phyloP scores from a whole-genome alignment of 2,113 vertebrate species.

The Numenius arquata region DNA sequence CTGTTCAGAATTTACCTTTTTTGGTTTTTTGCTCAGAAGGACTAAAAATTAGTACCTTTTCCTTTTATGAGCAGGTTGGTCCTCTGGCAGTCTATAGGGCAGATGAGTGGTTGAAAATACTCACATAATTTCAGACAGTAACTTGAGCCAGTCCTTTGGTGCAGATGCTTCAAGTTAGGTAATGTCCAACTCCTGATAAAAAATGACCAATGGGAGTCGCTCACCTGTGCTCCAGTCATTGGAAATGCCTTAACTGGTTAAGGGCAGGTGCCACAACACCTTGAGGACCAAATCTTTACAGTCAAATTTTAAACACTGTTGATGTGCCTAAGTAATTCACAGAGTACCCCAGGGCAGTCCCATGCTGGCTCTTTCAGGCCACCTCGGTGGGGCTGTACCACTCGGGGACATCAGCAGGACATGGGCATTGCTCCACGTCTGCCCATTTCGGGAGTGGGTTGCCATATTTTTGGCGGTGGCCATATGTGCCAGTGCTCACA shows the following conservation, averaged over 20 bases:
- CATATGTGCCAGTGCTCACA: neutral
- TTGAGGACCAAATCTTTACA: neutral
- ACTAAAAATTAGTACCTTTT: neutral
- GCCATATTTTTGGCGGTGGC: neutral
- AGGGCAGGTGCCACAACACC: neutral
- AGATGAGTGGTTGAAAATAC: neutral
- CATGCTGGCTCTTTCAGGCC: neutral
- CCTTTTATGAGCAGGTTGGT: neutral
- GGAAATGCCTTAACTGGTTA: neutral
- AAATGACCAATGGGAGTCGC: neutral
- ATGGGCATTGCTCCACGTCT: neutral
- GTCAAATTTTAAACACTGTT: neutral
- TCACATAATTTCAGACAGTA: neutral
- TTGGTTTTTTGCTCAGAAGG: neutral
- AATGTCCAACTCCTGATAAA: neutral
- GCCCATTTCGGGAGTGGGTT: rapidly evolving
- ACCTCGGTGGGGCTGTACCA: rapidly evolving
- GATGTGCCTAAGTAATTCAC: neutral
- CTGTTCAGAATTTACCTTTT: neutral
- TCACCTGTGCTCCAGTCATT: neutral
- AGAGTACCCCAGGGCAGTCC: neutral
- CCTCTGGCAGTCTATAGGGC: neutral
- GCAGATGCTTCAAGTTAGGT: neutral
- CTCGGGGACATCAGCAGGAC: neutral
- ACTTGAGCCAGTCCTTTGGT: neutral